A percentile compares a stretch with the other conserved stretches of the same genome.
Evolutionary conservation across 1,140 invertebrate genomes (phyloP).

Genomic region (Drosophila ironensis): DNA sequence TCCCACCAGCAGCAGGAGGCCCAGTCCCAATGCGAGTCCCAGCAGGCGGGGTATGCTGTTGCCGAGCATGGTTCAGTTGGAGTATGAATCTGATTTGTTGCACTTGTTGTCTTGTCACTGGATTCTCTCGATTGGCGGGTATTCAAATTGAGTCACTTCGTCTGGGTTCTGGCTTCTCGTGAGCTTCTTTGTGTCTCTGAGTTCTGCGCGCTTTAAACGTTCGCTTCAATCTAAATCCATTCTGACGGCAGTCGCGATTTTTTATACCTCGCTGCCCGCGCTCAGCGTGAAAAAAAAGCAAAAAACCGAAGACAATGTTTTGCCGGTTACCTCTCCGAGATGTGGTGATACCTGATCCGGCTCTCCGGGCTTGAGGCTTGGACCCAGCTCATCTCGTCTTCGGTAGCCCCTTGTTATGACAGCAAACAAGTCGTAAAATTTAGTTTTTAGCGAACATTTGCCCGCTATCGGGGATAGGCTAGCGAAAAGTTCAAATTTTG

Average conservation of each 20-base stretch:
- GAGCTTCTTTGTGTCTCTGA: slow-evolving; percentile 4
- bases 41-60: slow-evolving; percentile 25
- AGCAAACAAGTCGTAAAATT: slow-evolving; percentile 71
- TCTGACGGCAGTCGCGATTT: slow-evolving; percentile 75
- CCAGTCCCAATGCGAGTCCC: slow-evolving; percentile 15
- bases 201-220: slow-evolving; percentile 68
- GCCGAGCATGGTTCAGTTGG: slow-evolving; percentile 38
- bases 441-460: slow-evolving; percentile 38
- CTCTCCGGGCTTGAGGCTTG: background rate
- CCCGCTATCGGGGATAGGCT: slow-evolving; percentile 1
- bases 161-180: background rate
- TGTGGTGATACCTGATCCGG: background rate
- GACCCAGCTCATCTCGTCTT: slow-evolving; percentile 4
- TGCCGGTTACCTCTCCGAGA: slow-evolving; percentile 17
- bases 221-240: slow-evolving; percentile 77
- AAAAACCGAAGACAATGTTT: slow-evolving; percentile 36
- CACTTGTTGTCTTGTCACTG: slow-evolving; percentile 39
- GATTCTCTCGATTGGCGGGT: slow-evolving; percentile 9
- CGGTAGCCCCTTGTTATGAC: slow-evolving; percentile 74
- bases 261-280: slow-evolving; percentile 64
- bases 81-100: background rate
- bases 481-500: slow-evolving; percentile 29
- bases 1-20: slow-evolving; percentile 30
- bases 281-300: no score
- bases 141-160: slow-evolving; percentile 5